phyloP scores from a whole-genome alignment of 2,113 vertebrate genomes.

The Stictonetta naevosa region DNA sequence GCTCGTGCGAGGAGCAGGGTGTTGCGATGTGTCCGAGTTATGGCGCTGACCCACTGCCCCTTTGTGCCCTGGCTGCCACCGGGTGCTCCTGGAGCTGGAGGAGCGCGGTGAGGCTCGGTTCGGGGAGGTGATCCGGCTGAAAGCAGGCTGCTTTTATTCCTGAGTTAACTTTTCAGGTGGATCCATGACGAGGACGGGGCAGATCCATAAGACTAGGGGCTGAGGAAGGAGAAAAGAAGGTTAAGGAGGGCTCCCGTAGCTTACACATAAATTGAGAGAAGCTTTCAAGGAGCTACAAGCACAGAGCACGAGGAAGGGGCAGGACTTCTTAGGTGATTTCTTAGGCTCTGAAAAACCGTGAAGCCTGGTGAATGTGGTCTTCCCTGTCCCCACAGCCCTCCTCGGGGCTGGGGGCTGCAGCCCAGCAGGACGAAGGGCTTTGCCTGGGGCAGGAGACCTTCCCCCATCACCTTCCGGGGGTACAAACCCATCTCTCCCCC shows the following conservation, averaged over 20 bases:
- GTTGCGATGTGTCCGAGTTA: neutral
- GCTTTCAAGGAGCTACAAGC: neutral
- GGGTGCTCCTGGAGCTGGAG: neutral
- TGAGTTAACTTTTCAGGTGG: neutral
- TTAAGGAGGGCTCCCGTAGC: neutral
- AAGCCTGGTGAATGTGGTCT: neutral
- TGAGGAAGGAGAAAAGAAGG: neutral
- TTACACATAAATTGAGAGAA: constrained; percentile 1
- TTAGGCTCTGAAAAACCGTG: neutral
- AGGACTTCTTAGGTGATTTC: neutral
- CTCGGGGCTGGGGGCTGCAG: neutral
- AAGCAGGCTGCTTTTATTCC: neutral
- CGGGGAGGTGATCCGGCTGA: neutral
- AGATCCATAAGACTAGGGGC: neutral
- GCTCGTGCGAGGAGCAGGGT: neutral
- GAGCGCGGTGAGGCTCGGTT: fast-evolving
- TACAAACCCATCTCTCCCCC: neutral
- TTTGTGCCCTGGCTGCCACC: neutral
- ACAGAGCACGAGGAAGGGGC: neutral
- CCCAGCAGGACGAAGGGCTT: neutral
- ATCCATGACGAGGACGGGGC: neutral
- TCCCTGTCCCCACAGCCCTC: neutral
- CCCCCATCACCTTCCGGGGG: neutral
- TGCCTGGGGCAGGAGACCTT: too few relatives aligned
- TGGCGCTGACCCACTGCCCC: neutral